These are phyloP conservation scores for Catamblyrhynchus diadema DNA, from an alignment of 2,797 vertebrate species.

Conservation along the genomic window DNA sequence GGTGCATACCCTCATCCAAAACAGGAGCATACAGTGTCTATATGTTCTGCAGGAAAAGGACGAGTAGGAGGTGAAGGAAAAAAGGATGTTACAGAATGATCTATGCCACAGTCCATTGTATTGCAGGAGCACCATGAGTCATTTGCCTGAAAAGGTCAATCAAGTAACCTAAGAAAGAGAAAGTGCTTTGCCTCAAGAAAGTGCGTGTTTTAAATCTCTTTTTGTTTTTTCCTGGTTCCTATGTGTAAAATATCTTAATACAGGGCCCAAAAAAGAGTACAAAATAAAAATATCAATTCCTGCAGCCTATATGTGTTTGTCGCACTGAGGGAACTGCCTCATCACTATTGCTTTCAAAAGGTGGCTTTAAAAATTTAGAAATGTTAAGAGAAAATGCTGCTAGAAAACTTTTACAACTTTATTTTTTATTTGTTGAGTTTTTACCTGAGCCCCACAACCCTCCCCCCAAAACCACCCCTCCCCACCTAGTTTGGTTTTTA, in stretches of 20 bases:
- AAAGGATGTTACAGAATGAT: not conserved
- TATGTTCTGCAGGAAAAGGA: not conserved
- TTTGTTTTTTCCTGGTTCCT: not conserved
- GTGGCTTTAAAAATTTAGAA: not conserved
- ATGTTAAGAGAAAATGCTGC: not conserved
- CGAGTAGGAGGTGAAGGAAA: not conserved
- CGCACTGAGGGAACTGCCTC: not conserved
- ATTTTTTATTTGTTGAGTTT: not conserved
- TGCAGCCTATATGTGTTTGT: not conserved
- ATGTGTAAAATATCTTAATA: not conserved
- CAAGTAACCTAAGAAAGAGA: not conserved
- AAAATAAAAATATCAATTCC: not conserved
- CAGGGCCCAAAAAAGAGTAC: not conserved
- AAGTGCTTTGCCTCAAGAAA: not conserved
- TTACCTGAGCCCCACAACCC: rapidly evolving
- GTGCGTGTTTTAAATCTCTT: not conserved
- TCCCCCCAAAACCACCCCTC: rapidly evolving
- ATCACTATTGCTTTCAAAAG: not conserved
- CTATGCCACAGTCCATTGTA: not conserved
- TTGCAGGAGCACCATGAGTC: not conserved
- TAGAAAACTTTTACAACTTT: not conserved
- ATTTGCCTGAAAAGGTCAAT: not conserved
- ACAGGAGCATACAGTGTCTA: rapidly evolving
- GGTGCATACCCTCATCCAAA: not conserved
- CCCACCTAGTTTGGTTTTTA: not conserved